A percentile compares a stretch with the other conserved stretches of the same genome.
phyloP scores from a whole-genome alignment of 92 coral and sea anemone species.

The Bergia puertoricense region DNA sequence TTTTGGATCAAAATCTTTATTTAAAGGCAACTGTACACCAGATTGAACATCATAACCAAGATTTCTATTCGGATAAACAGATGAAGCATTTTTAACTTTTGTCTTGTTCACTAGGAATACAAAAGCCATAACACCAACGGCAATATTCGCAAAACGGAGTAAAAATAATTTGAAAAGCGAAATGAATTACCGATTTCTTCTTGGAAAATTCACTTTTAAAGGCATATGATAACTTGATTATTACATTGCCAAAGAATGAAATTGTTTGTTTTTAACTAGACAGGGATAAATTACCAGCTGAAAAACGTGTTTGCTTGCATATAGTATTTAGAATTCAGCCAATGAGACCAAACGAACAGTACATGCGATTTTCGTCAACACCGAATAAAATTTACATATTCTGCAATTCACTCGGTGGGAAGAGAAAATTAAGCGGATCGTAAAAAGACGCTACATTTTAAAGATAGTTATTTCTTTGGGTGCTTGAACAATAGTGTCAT shows the following conservation, averaged over 20 bases:
- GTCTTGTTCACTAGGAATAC: not conserved
- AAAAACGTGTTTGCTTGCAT: constrained; percentile 22
- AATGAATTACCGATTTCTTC: not conserved
- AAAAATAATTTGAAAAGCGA: not conserved
- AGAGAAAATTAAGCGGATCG: not conserved
- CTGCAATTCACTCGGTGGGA: not conserved
- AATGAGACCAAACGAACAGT: constrained; percentile 8
- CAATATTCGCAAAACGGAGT: not conserved
- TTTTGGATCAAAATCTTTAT: not conserved
- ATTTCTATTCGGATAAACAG: no score
- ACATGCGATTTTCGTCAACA: not conserved
- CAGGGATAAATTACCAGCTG: constrained; percentile 25
- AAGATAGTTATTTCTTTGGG: not conserved
- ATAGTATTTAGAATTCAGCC: constrained; percentile 12
- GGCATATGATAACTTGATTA: not conserved
- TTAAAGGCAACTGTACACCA: not conserved
- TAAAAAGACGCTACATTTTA: not conserved
- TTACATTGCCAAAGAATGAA: not conserved
- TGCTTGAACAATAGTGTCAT: not conserved
- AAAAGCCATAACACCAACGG: not conserved
- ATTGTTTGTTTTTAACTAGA: not conserved
- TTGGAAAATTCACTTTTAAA: not conserved
- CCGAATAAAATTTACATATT: constrained; percentile 29
- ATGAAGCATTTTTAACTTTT: no score
- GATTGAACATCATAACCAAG: not conserved